Evolutionary conservation across 2,797 vertebrate genomes (phyloP).

Genomic region (Sarcoramphus papa): DNA sequence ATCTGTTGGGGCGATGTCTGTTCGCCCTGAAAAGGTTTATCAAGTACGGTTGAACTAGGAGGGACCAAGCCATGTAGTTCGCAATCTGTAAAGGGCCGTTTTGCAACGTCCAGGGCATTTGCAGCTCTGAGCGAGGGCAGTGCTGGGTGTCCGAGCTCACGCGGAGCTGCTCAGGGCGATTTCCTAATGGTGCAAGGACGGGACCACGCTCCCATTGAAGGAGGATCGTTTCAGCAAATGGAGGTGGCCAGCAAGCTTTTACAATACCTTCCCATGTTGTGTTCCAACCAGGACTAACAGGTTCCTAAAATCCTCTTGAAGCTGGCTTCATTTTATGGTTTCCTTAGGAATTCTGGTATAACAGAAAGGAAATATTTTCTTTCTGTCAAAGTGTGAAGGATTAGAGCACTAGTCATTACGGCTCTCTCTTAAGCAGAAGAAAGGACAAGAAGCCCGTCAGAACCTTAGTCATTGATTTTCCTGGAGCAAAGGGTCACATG

Average conservation of each 20-base stretch:
- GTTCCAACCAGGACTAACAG: neutral
- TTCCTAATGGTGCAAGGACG: neutral
- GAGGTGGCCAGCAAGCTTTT: neutral
- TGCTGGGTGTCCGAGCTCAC: neutral
- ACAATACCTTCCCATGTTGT: fast-evolving
- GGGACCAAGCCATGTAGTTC: fast-evolving
- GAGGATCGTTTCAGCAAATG: too few relatives aligned
- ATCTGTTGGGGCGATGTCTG: fast-evolving
- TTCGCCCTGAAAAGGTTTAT: neutral
- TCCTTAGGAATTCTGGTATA: neutral
- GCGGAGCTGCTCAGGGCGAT: too few relatives aligned
- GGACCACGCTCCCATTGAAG: too few relatives aligned
- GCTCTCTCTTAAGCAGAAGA: neutral
- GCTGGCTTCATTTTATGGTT: neutral
- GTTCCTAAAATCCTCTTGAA: neutral
- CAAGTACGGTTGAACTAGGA: neutral
- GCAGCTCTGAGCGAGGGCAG: neutral
- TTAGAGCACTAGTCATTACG: neutral
- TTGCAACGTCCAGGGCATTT: neutral
- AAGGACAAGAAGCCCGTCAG: neutral
- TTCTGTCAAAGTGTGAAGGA: neutral
- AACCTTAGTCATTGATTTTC: conserved; percentile 42
- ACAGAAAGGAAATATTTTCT: neutral
- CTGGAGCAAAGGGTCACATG: neutral
- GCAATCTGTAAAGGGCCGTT: too few relatives aligned